Base-by-base conservation (phyloP, 2,113 vertebrate genomes). In the Ammodytes marinus region DNA sequence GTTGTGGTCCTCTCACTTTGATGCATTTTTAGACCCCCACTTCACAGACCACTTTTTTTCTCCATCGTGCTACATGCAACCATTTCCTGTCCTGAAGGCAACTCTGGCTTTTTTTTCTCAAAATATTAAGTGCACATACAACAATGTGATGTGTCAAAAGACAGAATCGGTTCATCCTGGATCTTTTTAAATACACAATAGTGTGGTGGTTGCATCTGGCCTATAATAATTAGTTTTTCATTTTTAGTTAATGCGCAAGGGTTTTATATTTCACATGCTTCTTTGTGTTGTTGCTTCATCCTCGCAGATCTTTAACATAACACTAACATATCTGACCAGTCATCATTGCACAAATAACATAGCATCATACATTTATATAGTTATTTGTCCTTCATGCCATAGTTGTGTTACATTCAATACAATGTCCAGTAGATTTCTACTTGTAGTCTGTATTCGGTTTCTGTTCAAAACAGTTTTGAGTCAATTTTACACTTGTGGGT, bases 161-260 rank as follows among this genome's bases (percentile, higher is more conserved):
- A 57, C 19, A 50, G 17, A 50, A 10, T 45, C 15, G 40, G 47
- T 73, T 42, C 57, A 76, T 86, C 64, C 68, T 83, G 67, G 2
- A 77, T 65, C 49, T 37, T 47, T 53, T 46, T 66, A 49, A 73
- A 14, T 70, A 37, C 40, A 8, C 17, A 52, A 75, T 43, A 64
- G 76, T 70, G 42, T 92, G 92, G 92, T 94, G 92, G 92, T 94
- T 95, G 93, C 94, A 95, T 94, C 74, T 89, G 93, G 93, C 87
- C 67, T 77, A 57, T 15, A 11, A 40, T 82, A 11, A 40, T 82
- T 53, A 72, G 8, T 68, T 69, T 74, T 78, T 35, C 39, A 27
- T 61, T 84, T 72, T 64, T 5, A 45, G 37, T 75, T 55, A 7
- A 55, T 83, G 65, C 47, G 91, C 90, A 90, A 74, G 82, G 55